phyloP scores from a whole-genome alignment of 2,888 invertebrate genomes.

The Sturmia bella region DNA sequence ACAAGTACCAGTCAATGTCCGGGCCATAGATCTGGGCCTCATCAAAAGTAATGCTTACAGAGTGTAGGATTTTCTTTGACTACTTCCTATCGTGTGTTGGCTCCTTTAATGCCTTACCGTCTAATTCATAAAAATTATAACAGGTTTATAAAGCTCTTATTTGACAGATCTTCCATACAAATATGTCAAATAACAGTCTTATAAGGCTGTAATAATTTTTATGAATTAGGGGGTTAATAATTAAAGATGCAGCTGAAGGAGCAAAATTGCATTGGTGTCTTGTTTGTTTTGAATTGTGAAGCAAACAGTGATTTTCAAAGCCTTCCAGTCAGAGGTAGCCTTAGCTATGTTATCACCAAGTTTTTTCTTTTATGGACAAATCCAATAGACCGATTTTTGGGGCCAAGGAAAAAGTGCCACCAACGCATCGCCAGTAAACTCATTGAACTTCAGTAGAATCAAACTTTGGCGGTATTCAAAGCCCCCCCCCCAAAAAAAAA shows the following conservation, averaged over 20 bases:
- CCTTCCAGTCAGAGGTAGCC: conserved; percentile 99
- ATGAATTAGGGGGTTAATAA: no score
- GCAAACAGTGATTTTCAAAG: conserved; percentile 98
- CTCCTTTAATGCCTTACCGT: conserved; percentile 99
- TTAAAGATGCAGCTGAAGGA: conserved; percentile 97
- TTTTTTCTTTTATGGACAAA: conserved; percentile 99
- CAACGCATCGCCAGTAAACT: conserved; percentile 98
- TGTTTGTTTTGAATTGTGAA: conserved; percentile 98
- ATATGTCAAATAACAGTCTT: no score
- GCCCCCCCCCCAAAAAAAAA: no score
- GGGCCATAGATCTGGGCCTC: conserved; percentile 97
- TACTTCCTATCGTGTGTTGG: conserved; percentile 99
- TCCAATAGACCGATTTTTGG: conserved; percentile 99
- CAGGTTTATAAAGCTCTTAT: no score
- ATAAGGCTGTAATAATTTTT: no score
- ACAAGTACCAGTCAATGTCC: conserved; percentile 93
- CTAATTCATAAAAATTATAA: no score
- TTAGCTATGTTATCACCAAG: conserved; percentile 99
- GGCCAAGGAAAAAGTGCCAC: conserved; percentile 98
- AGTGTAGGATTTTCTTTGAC: conserved; percentile 99
- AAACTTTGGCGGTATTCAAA: conserved; percentile 98
- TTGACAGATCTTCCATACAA: no score
- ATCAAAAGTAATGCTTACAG: conserved; percentile 96
- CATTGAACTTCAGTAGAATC: conserved; percentile 98
- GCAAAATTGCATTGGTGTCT: conserved; percentile 97